These are phyloP conservation scores for Gymnocypris eckloni DNA, from an alignment of 2,797 vertebrate genomes.

Conservation along the genomic window DNA sequence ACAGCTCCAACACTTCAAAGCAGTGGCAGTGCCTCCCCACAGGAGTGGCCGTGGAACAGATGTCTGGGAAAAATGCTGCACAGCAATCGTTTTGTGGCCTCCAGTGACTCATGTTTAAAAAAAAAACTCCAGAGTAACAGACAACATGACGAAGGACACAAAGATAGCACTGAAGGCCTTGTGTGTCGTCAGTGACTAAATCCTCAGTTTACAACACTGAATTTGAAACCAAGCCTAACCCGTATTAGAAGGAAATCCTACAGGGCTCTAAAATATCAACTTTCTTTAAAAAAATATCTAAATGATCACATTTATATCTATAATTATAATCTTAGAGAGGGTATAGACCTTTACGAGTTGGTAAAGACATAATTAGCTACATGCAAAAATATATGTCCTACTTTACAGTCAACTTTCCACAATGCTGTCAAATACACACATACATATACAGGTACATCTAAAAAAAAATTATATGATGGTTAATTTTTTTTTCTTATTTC, in stretches of 20 bases:
- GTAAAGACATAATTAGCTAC: not conserved
- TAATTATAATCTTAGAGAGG: constrained; percentile 8
- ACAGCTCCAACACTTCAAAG: constrained; percentile 51
- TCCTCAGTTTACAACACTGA: not conserved
- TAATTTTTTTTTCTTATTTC: too few species aligned
- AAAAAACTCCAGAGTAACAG: constrained; percentile 26
- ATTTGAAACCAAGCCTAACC: constrained; percentile 9
- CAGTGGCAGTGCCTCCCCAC: constrained; percentile 37
- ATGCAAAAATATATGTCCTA: not conserved
- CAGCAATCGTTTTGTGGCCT: constrained; percentile 37
- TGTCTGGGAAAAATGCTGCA: constrained; percentile 34
- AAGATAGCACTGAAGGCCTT: constrained; percentile 32
- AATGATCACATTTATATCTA: not conserved
- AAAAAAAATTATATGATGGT: too few species aligned
- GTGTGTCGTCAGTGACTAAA: not conserved
- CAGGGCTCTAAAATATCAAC: not conserved
- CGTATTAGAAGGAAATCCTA: not conserved
- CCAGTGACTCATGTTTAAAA: constrained; percentile 9
- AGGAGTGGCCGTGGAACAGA: constrained; percentile 41
- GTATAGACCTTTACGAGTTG: not conserved
- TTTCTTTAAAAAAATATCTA: not conserved
- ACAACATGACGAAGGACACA: constrained; percentile 17
- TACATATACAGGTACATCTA: too few species aligned
- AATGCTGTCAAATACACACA: not conserved
- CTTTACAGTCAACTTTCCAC: not conserved